Evolutionary conservation across 2,888 invertebrate genomes (phyloP), one percentile per base, ranked within the genome.

Genomic region (Campoletis raptor): DNA sequence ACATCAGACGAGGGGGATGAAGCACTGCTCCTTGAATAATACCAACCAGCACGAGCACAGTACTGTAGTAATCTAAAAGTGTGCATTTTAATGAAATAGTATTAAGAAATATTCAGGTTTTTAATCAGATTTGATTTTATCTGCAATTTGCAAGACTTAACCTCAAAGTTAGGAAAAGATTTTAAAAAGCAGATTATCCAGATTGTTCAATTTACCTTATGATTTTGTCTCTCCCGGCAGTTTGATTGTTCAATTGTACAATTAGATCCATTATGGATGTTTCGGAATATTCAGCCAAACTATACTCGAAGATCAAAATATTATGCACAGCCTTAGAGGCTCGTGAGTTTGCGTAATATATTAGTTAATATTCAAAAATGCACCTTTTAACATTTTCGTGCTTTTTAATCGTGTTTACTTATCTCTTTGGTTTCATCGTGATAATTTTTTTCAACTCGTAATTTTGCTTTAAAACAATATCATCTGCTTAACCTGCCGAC

Each of bases 31-130:
- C 97, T 96, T 78, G 98, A 93, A 85, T 96, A 96, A 94, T 98
- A 97, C 98, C 98, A 98, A 87, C 97, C 93, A 48, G 98, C 95
- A 87, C 97, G 96, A 92, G 97, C 97, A 36, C 96, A 96, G 94
- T 98, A 98, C 94, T 98, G 98, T 42, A 97, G 94, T 82, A 98
- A 95, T 91, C 98, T 98, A 94, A n/a, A 95, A 95, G 90, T 83
- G 88, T 80, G 82, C 77, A 85, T 83, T 83, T 15, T 10, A 12
- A 6, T 30, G 6, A 57, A 64, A 61, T 40, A 36, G 21, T 30
- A 37, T 37, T 40, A 12, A 6, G 52, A 74, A 57, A 37, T 30
- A 54, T 73, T 36, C 36, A 10, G 15, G 18, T 1, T 21, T 73
- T 36, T 36, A 12, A 70, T n/a, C 4, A 4, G n/a, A 18, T 73